Evolutionary conservation across 2,797 vertebrate species (phyloP).

Genomic region (Cossypha caffra): DNA sequence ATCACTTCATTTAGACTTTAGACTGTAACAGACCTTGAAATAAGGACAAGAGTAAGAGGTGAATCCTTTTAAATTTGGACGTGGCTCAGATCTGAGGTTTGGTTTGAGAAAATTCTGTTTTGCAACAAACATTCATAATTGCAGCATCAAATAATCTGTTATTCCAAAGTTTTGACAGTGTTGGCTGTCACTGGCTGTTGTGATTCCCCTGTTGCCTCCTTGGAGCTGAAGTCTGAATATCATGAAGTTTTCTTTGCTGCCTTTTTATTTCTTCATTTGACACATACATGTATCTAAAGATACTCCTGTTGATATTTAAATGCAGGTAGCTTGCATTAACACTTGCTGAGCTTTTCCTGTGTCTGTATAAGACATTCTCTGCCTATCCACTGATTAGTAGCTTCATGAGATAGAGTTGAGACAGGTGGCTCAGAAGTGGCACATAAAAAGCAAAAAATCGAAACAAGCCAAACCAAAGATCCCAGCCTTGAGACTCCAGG

Average conservation of each 20-base stretch:
- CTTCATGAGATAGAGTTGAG: neutral
- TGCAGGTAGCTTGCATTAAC: neutral
- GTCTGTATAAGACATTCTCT: neutral
- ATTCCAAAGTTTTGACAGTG: neutral
- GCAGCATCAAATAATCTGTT: neutral
- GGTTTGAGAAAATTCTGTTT: neutral
- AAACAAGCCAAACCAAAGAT: neutral
- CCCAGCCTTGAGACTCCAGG: neutral
- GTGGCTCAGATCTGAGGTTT: neutral
- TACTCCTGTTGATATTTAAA: neutral
- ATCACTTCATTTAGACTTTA: neutral
- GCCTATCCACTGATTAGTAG: neutral
- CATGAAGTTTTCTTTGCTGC: neutral
- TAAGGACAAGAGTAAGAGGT: neutral
- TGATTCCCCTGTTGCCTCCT: neutral
- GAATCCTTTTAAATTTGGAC: neutral
- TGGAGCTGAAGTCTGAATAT: neutral
- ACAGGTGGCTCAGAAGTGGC: neutral
- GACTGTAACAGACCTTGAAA: neutral
- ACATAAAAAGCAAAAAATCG: neutral
- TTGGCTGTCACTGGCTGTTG: neutral
- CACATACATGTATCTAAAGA: neutral
- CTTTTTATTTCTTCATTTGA: neutral
- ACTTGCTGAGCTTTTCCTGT: neutral
- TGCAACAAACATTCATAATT: neutral